Evolutionary conservation across 2,797 vertebrate genomes (phyloP).

Genomic region (Chloroceryle amazona): DNA sequence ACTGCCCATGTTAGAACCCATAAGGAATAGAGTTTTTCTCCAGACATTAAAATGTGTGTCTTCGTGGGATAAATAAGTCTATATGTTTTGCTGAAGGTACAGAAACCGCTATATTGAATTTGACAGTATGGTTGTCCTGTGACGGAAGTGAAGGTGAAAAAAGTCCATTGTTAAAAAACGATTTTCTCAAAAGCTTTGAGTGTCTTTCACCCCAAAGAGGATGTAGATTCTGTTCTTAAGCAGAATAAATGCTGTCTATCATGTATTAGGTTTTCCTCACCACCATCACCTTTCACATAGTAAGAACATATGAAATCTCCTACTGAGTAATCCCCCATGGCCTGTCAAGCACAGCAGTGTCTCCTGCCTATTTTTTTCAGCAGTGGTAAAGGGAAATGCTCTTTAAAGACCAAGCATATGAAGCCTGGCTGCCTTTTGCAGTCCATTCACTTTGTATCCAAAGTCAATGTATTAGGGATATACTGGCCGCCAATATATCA

Average conservation of each 20-base stretch:
- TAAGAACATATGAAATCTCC: background rate
- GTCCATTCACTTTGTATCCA: background rate
- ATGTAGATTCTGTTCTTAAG: background rate
- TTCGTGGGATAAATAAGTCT: background rate
- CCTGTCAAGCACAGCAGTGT: background rate
- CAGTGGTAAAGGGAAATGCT: background rate
- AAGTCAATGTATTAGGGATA: background rate
- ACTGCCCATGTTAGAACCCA: background rate
- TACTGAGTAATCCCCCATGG: background rate
- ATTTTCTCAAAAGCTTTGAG: background rate
- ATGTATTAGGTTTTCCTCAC: background rate
- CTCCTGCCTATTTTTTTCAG: background rate
- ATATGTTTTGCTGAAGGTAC: background rate
- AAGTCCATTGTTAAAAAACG: background rate
- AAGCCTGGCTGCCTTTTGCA: background rate
- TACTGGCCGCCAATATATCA: background rate
- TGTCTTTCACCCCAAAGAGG: background rate
- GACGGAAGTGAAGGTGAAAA: background rate
- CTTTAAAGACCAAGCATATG: background rate
- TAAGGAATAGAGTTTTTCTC: background rate
- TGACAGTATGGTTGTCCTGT: background rate
- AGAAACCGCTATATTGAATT: background rate
- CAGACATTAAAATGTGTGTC: background rate
- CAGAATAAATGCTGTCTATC: background rate
- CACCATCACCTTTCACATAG: background rate